A percentile compares a stretch with the other conserved stretches of the same genome.
These are phyloP conservation scores for Puntigrus tetrazona DNA, from an alignment of 2,113 vertebrate species.

Conservation along the genomic window DNA sequence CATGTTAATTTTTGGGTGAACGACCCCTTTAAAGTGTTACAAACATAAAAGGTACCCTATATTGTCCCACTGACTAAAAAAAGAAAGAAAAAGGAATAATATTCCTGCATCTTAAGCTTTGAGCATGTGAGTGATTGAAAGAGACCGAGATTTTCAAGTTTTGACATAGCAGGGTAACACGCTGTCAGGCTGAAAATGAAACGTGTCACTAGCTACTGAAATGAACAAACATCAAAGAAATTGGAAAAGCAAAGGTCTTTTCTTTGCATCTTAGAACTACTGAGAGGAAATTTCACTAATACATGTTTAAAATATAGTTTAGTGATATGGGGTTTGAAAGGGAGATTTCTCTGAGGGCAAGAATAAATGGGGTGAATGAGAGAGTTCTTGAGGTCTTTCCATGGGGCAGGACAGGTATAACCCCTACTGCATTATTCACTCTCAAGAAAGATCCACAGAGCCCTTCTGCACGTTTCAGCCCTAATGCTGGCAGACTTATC, in stretches of 20 bases:
- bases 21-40: neutral
- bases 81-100: neutral
- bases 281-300: slow-evolving; percentile 26
- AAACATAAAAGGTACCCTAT: neutral
- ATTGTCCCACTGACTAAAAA: neutral
- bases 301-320: slow-evolving; percentile 16
- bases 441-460: slow-evolving; percentile 35
- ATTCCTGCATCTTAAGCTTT: slow-evolving; percentile 12
- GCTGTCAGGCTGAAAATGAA: slow-evolving; percentile 22
- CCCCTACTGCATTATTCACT: slow-evolving; percentile 59
- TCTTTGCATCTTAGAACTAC: neutral
- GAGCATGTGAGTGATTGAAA: slow-evolving; percentile 37
- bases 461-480: slow-evolving; percentile 14
- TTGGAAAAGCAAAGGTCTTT: slow-evolving; percentile 10
- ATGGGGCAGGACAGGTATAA: slow-evolving; percentile 27
- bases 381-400: slow-evolving; percentile 22
- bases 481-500: slow-evolving; percentile 52
- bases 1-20: neutral
- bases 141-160: slow-evolving; percentile 12
- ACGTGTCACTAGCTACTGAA: neutral
- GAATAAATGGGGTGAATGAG: slow-evolving; percentile 31
- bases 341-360: slow-evolving; percentile 10
- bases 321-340: neutral
- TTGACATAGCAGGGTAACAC: slow-evolving; percentile 2
- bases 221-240: slow-evolving; percentile 36